Evolutionary conservation across 2,113 vertebrate species (phyloP).

Genomic region (cat (Felis catus)): DNA sequence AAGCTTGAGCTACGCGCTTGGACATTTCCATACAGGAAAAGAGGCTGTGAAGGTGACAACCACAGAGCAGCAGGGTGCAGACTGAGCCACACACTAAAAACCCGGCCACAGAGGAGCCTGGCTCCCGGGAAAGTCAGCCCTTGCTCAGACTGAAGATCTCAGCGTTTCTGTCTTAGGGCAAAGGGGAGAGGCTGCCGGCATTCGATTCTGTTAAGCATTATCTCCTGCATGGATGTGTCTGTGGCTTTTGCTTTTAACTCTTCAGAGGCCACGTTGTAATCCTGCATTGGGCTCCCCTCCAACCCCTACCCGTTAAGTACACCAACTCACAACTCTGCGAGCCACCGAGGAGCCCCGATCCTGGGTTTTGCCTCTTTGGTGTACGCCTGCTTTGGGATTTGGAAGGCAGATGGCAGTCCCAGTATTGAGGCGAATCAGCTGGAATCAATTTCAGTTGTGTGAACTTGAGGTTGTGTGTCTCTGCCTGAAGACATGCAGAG

Average conservation of each 20-base stretch:
- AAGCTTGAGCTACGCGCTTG: not conserved
- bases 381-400: not conserved
- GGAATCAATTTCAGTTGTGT: conserved; percentile 1
- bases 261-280: not conserved
- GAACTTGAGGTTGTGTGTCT: not conserved
- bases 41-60: conserved; percentile 54
- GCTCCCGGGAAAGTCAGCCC: conserved; percentile 47
- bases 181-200: conserved; percentile 56
- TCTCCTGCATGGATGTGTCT: not conserved
- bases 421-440: not conserved
- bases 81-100: not conserved
- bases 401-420: not conserved
- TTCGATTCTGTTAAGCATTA: conserved; percentile 61
- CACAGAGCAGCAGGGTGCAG: not conserved
- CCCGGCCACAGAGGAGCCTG: not conserved
- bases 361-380: not conserved
- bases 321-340: not conserved
- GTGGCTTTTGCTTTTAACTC: conserved; percentile 37
- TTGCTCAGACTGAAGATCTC: conserved; percentile 32
- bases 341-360: not conserved
- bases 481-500: not conserved
- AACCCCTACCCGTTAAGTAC: not conserved
- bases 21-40: conserved; percentile 33
- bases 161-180: conserved; percentile 61
- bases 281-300: not conserved